Evolutionary conservation across 2,113 vertebrate species (phyloP), one percentile per base, ranked within the genome.

Genomic region (Noctilio leporinus): DNA sequence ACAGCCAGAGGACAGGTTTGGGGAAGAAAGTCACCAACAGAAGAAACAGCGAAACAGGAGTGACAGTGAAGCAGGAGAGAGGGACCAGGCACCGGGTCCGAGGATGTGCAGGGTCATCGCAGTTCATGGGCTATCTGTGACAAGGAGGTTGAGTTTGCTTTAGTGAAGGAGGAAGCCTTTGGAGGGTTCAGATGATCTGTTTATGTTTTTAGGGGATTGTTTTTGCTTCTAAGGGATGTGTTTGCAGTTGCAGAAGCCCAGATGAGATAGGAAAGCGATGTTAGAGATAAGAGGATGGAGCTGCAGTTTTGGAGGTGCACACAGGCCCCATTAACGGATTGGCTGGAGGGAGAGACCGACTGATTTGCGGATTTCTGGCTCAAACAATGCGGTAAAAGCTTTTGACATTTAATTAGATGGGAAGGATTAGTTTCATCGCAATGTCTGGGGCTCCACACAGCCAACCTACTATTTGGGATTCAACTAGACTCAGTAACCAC

Each of bases 361-460:
- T 55, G 10, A 35, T 35, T 49, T 64, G 4, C 28, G 84, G 35
- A 57, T 72, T 72, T 89, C 43, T 82, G 80, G 5, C 78, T 86
- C 47, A 9, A 62, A 6, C 3, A 15, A 5, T 26, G 5, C 12
- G 8, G 14, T 69, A 14, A 51, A 43, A 1, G 4, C 0, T 53
- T 45, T 47, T 38, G 78, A 72, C 11, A 83, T 51, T 33, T 81
- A 72, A 86, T 76, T 40, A 45, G 33, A 7, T 2, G 24, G 10
- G 22, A 35, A 67, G 20, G 20, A 49, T 1, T 14, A 5, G 55
- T 62, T 89, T 7, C 11, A 1, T 30, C 19, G 47, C 38, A 57
- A 7, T 38, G 2, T 62, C 17, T 70, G 51, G 51, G 28, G 35
- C 20, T 72, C 59, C 40, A 10, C 57, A 67, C 62, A 78, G 11